These are phyloP conservation scores for Geodia barretti DNA, from an alignment of 37 sponge, comb jelly and placozoan genomes.

Conservation along the genomic window DNA sequence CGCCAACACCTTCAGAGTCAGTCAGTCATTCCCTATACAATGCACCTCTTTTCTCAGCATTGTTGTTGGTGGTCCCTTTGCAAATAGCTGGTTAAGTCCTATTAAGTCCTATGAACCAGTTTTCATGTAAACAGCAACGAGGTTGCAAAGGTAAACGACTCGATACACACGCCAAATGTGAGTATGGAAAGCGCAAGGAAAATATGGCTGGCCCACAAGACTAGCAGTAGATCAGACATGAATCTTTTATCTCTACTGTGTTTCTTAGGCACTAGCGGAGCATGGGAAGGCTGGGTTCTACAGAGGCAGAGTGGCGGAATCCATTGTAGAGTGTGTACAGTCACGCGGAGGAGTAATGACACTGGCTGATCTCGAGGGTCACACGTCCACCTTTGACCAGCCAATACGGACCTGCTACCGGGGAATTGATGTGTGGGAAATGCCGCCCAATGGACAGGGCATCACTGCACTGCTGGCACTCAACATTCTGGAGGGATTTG, in stretches of 20 bases:
- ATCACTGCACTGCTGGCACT: conserved; percentile 84
- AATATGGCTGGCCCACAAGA: background rate
- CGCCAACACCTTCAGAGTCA: conserved; percentile 74
- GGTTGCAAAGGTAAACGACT: background rate
- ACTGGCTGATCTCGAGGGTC: conserved; percentile 62
- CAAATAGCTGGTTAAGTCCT: background rate
- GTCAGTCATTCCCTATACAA: background rate
- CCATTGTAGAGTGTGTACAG: conserved; percentile 75
- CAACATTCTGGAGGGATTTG: conserved; percentile 71
- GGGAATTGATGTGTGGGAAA: conserved; percentile 86
- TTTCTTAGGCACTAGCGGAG: conserved; percentile 38
- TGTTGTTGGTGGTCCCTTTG: background rate
- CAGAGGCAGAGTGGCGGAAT: conserved; percentile 68
- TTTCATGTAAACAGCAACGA: background rate
- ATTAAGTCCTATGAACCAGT: too few relatives aligned
- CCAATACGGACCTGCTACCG: conserved; percentile 70
- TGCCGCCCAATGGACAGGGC: conserved; percentile 90
- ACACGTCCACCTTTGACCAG: conserved; percentile 61
- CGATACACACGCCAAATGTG: background rate
- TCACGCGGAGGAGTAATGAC: conserved; percentile 68
- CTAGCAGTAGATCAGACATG: background rate
- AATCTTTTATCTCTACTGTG: background rate
- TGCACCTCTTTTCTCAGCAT: background rate
- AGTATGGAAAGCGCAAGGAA: background rate
- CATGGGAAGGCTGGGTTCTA: conserved; percentile 86